Evolutionary conservation across 1,140 invertebrate species (phyloP).

Genomic region (Lanistes nyassanus): DNA sequence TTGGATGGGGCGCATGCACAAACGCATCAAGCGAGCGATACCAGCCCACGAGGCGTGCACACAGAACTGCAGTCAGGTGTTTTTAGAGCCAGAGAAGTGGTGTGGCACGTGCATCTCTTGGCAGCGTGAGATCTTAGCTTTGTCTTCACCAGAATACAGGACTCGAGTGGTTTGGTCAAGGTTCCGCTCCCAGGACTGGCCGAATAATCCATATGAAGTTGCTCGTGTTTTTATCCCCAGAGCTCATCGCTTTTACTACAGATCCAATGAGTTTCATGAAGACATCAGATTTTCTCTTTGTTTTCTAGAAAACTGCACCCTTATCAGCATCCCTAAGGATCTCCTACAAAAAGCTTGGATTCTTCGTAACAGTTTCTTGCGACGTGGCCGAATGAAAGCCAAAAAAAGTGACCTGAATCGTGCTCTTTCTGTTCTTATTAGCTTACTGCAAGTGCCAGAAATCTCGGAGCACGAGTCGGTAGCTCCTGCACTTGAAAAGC

Average conservation of each 20-base stretch:
- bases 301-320: conserved; percentile 37
- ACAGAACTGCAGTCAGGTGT: conserved; percentile 33
- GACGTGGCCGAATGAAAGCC: conserved; percentile 29
- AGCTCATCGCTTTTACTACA: conserved; percentile 42
- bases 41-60: conserved; percentile 15
- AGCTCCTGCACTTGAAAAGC: conserved; percentile 14
- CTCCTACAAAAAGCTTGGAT: conserved; percentile 35
- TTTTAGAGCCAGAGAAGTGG: conserved; percentile 13
- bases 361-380: conserved; percentile 27
- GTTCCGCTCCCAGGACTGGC: conserved; percentile 37
- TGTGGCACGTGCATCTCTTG: conserved; percentile 32
- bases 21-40: conserved; percentile 13
- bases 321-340: conserved; percentile 19
- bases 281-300: conserved; percentile 38
- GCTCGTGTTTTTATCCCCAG: conserved; percentile 38
- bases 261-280: conserved; percentile 41
- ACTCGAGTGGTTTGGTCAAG: conserved; percentile 29
- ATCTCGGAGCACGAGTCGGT: conserved; percentile 23
- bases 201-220: conserved; percentile 38
- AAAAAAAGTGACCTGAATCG: conserved; percentile 25
- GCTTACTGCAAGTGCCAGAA: conserved; percentile 19
- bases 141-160: conserved; percentile 31
- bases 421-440: conserved; percentile 23
- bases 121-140: conserved; percentile 27
- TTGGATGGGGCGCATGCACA: conserved; percentile 34